Evolutionary conservation across 30 jellyfish, hydroid and myxozoan species (phyloP).

Genomic region (Turritopsis dohrnii): DNA sequence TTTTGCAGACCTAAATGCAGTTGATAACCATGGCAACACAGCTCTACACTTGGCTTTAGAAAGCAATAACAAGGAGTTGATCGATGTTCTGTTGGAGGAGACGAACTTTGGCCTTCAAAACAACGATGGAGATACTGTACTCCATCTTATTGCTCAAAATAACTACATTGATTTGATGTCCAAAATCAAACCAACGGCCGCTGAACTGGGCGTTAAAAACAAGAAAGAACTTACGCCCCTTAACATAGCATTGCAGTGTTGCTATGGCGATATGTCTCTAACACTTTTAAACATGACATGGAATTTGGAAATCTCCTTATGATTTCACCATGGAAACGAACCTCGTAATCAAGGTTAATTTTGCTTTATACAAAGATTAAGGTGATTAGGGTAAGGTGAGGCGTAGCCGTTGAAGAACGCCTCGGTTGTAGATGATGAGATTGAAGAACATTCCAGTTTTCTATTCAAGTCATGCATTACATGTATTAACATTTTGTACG

Average conservation of each 20-base stretch:
- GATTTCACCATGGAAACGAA: not conserved
- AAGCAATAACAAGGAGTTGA: not conserved
- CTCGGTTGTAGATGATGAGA: too few relatives aligned
- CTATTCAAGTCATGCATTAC: too few relatives aligned
- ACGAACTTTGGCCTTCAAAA: not conserved
- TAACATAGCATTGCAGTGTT: slow-evolving; percentile 4
- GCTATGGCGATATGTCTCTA: slow-evolving; percentile 6
- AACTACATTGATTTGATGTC: not conserved
- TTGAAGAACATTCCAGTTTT: too few relatives aligned
- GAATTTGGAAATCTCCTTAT: not conserved
- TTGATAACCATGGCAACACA: slow-evolving; percentile 16
- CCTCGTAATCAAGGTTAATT: too few relatives aligned
- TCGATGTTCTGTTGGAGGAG: not conserved
- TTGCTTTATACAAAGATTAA: too few relatives aligned
- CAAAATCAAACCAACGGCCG: not conserved
- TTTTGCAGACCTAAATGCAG: not conserved
- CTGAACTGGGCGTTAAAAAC: not conserved
- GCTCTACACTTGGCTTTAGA: slow-evolving; percentile 1
- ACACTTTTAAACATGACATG: slow-evolving; percentile 5
- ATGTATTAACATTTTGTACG: too few relatives aligned
- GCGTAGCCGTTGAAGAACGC: too few relatives aligned
- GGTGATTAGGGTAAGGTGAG: too few relatives aligned
- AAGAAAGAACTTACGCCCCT: slow-evolving; percentile 14
- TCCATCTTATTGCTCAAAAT: slow-evolving; percentile 14
- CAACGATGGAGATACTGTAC: slow-evolving; percentile 21